These are phyloP conservation scores for Chaetura pelagica DNA, from an alignment of 2,113 vertebrate species.

Conservation along the genomic window DNA sequence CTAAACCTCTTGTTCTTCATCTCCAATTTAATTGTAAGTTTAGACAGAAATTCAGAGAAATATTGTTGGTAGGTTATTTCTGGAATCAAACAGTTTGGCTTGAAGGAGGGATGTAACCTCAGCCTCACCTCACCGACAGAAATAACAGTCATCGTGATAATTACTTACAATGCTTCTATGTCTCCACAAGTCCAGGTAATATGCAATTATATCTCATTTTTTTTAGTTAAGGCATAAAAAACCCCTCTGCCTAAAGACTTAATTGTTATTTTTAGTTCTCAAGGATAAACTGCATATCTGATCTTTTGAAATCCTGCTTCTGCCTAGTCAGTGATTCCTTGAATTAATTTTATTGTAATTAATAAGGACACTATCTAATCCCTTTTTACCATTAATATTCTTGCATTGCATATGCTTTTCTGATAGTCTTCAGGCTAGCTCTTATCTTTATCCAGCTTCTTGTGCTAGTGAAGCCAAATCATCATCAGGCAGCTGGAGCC, in stretches of 20 bases:
- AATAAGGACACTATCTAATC: neutral
- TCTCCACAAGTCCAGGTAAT: neutral
- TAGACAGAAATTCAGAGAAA: neutral
- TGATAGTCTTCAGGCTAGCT: neutral
- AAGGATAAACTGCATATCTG: neutral
- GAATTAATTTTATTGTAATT: neutral
- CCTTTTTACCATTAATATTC: neutral
- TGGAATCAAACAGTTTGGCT: neutral
- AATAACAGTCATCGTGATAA: neutral
- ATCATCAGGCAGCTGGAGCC: neutral
- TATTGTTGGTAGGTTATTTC: neutral
- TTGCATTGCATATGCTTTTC: neutral
- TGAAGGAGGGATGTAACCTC: neutral
- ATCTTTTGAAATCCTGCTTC: neutral
- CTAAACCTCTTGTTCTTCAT: neutral
- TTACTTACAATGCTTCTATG: neutral
- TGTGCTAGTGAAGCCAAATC: neutral
- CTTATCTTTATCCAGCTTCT: neutral
- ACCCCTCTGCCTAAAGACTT: neutral
- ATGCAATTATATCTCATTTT: neutral
- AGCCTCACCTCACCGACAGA: neutral
- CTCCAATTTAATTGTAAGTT: neutral
- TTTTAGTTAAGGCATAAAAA: neutral
- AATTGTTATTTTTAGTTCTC: neutral
- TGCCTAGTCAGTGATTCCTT: neutral